phyloP scores from a whole-genome alignment of 2,888 invertebrate species.

The Tineola bisselliella region DNA sequence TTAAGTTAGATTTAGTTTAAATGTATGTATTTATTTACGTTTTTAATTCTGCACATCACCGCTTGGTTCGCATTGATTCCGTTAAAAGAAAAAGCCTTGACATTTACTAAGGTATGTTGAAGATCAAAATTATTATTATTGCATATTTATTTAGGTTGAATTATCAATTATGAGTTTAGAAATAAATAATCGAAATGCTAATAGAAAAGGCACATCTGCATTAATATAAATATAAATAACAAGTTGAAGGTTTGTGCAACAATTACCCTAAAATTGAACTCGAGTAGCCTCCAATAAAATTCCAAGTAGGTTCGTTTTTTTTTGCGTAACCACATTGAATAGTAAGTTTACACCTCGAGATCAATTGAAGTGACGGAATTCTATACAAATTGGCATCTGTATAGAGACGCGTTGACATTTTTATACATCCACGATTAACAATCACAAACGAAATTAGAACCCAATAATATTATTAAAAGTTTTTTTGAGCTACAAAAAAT shows the following conservation, averaged over 20 bases:
- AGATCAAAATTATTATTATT: no score
- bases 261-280: not conserved
- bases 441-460: constrained; percentile 65
- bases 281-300: not conserved
- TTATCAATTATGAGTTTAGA: no score
- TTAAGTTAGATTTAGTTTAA: not conserved
- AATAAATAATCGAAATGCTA: no score
- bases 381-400: constrained; percentile 51
- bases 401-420: constrained; percentile 53
- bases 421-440: constrained; percentile 62
- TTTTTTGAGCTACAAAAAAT: constrained; percentile 22
- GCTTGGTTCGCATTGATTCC: no score
- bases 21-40: not conserved
- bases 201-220: not conserved
- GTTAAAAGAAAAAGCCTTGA: no score
- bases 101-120: no score
- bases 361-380: constrained; percentile 43
- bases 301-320: constrained; percentile 21
- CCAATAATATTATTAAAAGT: constrained; percentile 63
- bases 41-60: no score
- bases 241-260: not conserved
- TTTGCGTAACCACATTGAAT: constrained; percentile 35
- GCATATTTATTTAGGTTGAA: no score
- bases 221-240: not conserved
- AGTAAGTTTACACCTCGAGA: constrained; percentile 43